Evolutionary conservation across 2,797 vertebrate genomes (phyloP).

Genomic region (Pseudochaenichthys georgianus): DNA sequence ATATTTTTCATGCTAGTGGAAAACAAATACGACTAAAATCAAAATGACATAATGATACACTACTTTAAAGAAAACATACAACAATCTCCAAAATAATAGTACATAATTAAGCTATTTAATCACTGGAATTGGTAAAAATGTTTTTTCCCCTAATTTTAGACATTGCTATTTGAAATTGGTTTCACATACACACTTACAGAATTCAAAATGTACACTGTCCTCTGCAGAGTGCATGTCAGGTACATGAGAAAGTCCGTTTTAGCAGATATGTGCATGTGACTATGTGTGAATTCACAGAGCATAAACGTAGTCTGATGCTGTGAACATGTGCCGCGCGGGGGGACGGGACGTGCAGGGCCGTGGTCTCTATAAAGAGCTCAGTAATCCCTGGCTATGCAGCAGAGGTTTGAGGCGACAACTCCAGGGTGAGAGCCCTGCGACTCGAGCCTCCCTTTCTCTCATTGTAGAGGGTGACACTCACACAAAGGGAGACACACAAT

Average conservation of each 20-base stretch:
- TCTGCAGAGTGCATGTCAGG: background rate
- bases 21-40: no score
- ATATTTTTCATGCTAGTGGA: no score
- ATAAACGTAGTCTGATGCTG: conserved; percentile 39
- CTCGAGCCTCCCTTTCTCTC: conserved; percentile 38
- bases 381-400: conserved; percentile 59
- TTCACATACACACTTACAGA: background rate
- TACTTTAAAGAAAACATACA: background rate
- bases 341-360: conserved; percentile 13
- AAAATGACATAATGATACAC: background rate
- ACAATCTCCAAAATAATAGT: background rate
- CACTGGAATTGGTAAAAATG: no score
- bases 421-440: conserved; percentile 34
- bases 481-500: conserved; percentile 33
- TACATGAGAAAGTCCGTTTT: conserved; percentile 24
- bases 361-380: conserved; percentile 56
- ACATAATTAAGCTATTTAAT: no score
- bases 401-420: conserved; percentile 57
- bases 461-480: conserved; percentile 44
- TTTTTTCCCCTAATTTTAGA: no score
- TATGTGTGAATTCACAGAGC: conserved; percentile 1
- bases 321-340: conserved; percentile 40
- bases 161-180: no score
- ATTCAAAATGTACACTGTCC: background rate
- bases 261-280: conserved; percentile 1